Percentiles rank a stretch among this genome's conserved stretches.
These are phyloP conservation scores for Leptoclinus maculatus DNA, from an alignment of 2,797 vertebrate genomes.

Conservation along the genomic window DNA sequence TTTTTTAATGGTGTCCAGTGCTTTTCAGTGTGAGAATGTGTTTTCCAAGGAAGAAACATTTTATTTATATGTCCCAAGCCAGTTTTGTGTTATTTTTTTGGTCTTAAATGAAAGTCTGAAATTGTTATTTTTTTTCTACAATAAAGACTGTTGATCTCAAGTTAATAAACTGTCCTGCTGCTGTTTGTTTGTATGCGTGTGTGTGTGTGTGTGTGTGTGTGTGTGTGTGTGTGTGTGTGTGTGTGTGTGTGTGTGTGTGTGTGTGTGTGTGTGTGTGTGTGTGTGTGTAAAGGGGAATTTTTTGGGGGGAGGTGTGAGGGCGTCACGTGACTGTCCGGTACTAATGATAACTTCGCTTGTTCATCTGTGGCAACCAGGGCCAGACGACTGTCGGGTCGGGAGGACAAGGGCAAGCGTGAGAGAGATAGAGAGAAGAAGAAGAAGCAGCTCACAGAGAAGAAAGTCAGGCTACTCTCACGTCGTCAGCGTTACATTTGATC, in stretches of 20 bases:
- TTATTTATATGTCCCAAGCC: conserved; percentile 79
- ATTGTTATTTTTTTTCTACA: conserved; percentile 71
- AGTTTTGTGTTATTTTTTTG: conserved; percentile 48
- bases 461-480: conserved; percentile 27
- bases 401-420: conserved; percentile 69
- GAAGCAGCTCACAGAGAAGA: conserved; percentile 8
- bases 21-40: conserved; percentile 37
- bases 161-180: background rate
- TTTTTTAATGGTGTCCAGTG: conserved; percentile 12
- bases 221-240: background rate
- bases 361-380: conserved; percentile 68
- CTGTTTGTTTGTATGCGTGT: background rate
- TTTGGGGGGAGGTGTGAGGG: background rate
- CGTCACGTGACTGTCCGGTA: conserved; percentile 81
- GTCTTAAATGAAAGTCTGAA: conserved; percentile 49
- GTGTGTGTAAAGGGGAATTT: conserved; percentile 4
- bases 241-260: background rate
- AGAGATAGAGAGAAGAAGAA: conserved; percentile 18
- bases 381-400: conserved; percentile 75
- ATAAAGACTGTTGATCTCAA: conserved; percentile 74
- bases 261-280: background rate
- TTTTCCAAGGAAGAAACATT: conserved; percentile 56
- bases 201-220: background rate
- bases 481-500: conserved; percentile 5
- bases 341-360: conserved; percentile 69